Base-by-base conservation (phyloP, 2,113 vertebrate species). In the Cynopterus brachyotis region DNA sequence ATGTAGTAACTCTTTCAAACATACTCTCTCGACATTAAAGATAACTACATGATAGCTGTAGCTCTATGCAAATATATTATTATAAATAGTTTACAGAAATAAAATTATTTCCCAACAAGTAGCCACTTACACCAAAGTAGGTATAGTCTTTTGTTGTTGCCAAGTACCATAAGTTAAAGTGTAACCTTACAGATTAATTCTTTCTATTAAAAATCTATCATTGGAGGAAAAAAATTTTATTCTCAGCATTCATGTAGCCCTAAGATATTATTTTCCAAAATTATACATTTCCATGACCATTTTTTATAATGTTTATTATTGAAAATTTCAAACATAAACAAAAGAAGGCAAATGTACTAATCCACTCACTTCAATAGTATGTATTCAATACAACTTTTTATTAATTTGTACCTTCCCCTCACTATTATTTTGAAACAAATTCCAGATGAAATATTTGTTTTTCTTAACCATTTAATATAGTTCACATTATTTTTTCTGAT, bases 361-460 rank as follows among this genome's bases (percentile, higher is more conserved):
- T 62, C 8, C 37, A 19, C 15, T 82, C 15, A 12, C 26, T 94
- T 92, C 17, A 40, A 0, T 72, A 55, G 10, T 45, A 9, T 6
- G 4, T 5, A 10, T 30, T 50, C n/a, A 76, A 32, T 57, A 26
- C 67, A 24, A 75, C 3, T 57, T 72, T 66, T 30, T 60, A 1
- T 76, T 45, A 12, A 26, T 69, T 50, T 78, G 0, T 72, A 66
- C 9, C 32, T 94, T 47, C 9, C 28, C 15, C 4, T 28, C n/a
- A n/a, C 45, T 79, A 5, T 84, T 85, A 75, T 81, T 93, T 66
- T 94, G 28, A 93, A 76, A 35, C 47, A 94, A 60, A 88, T 90
- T 47, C 30, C 28, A 69, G 9, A 22, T 81, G 55, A 32, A 22
- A 30, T 66, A 42, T 91, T 42, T 78, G 59, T 90, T 75, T 93